Evolutionary conservation across 1,140 invertebrate genomes (phyloP).

Genomic region (Alviniconcha marisindica): DNA sequence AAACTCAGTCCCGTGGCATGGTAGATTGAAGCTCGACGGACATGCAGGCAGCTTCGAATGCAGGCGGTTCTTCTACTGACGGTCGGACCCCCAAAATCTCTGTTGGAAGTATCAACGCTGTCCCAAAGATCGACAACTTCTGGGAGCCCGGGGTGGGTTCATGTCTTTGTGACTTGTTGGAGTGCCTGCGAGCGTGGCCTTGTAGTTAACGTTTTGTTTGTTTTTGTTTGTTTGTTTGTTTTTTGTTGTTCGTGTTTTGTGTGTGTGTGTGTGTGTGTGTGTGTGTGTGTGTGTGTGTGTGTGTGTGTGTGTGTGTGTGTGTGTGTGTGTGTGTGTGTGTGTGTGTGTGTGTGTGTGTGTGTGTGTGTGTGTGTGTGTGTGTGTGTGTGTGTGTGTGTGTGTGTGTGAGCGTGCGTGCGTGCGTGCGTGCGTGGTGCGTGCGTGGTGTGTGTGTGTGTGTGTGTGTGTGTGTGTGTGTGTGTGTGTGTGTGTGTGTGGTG

Average conservation of each 20-base stretch:
- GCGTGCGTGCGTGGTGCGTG: neutral
- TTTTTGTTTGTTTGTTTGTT: neutral
- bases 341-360: conserved; percentile 6
- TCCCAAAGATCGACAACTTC: neutral
- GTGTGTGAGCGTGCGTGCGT: neutral
- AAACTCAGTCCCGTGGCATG: neutral
- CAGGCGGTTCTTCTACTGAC: neutral
- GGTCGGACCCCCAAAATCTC: neutral
- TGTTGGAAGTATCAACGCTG: neutral
- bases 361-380: neutral
- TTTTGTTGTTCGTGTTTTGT: neutral
- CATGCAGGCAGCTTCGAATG: neutral
- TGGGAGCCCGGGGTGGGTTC: conserved; percentile 22
- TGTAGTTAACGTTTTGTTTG: neutral
- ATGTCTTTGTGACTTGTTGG: neutral
- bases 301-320: neutral
- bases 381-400: no score
- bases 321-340: neutral
- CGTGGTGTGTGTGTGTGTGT: neutral
- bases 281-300: neutral
- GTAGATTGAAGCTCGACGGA: neutral
- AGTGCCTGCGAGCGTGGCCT: no score
- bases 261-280: neutral
- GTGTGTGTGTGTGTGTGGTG: neutral
- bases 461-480: neutral